Evolutionary conservation across 1,140 invertebrate species (phyloP).

Genomic region (Eciton burchellii): DNA sequence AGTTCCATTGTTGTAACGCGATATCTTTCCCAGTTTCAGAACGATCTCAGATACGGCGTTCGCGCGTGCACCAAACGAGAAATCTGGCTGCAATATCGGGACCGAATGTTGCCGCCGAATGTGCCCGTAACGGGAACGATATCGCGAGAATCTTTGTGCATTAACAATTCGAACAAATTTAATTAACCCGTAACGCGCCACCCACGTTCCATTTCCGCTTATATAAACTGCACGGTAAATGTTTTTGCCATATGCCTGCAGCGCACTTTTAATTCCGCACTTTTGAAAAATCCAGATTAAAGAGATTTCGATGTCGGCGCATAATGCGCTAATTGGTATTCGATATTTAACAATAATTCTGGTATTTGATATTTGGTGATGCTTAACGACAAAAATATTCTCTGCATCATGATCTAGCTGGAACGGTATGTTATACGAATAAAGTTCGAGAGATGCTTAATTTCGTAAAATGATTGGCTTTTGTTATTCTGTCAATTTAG

Average conservation of each 20-base stretch:
- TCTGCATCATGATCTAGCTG: background rate
- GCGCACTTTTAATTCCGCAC: background rate
- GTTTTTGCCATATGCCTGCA: background rate
- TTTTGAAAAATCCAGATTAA: background rate
- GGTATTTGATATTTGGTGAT: no score
- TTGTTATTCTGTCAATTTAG: background rate
- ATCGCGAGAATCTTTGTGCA: background rate
- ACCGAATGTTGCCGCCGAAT: background rate
- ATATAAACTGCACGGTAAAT: background rate
- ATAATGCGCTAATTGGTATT: no score
- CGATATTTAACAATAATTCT: no score
- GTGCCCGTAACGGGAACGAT: background rate
- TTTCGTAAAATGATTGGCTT: background rate
- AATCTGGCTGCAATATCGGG: background rate
- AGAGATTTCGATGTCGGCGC: background rate
- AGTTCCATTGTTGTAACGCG: slow-evolving; percentile 35
- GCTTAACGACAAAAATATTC: background rate
- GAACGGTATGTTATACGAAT: background rate
- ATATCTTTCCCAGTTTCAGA: slow-evolving; percentile 41
- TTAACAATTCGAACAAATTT: slow-evolving; percentile 30
- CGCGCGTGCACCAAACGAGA: background rate
- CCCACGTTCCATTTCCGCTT: background rate
- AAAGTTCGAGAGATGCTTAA: slow-evolving; percentile 7
- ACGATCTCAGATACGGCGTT: slow-evolving; percentile 24
- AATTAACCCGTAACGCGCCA: slow-evolving; percentile 6